Percentiles rank a stretch among this genome's conserved stretches.
Evolutionary conservation across 30 jellyfish, hydroid and myxozoan genomes (phyloP).

Genomic region (Cassiopea andromeda): DNA sequence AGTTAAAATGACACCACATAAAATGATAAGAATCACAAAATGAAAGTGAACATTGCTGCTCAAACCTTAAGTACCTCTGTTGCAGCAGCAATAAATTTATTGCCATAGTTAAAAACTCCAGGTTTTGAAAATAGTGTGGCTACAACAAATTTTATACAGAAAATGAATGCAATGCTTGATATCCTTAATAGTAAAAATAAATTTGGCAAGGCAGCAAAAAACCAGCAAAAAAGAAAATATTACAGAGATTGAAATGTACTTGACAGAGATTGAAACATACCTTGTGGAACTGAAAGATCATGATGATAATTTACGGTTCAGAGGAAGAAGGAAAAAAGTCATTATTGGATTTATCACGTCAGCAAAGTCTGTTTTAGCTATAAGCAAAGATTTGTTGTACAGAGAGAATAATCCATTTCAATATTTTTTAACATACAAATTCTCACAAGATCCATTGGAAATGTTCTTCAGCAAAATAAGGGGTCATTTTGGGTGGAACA

Average conservation of each 20-base stretch:
- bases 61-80: conserved; percentile 54
- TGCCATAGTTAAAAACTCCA: background rate
- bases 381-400: conserved; percentile 9
- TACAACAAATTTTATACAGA: conserved; percentile 1
- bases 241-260: conserved; percentile 2
- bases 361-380: conserved; percentile 29
- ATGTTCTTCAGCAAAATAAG: conserved; percentile 47
- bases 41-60: conserved; percentile 25
- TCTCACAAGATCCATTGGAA: conserved; percentile 40
- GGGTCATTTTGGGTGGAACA: conserved; percentile 72
- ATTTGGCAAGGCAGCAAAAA: conserved; percentile 33
- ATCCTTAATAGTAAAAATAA: conserved; percentile 20
- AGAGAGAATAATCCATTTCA: conserved; percentile 5
- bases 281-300: background rate
- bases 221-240: conserved; percentile 21
- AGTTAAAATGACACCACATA: conserved; percentile 17
- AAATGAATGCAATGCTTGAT: conserved; percentile 25
- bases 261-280: conserved; percentile 19
- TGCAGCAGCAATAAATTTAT: conserved; percentile 52
- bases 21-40: conserved; percentile 18
- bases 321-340: conserved; percentile 23
- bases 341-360: conserved; percentile 19
- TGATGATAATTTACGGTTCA: background rate
- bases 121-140: conserved; percentile 34
- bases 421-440: conserved; percentile 33